Conservation (phyloP, 2,113 vertebrate genomes). For the Nymphicus hollandicus region DNA sequence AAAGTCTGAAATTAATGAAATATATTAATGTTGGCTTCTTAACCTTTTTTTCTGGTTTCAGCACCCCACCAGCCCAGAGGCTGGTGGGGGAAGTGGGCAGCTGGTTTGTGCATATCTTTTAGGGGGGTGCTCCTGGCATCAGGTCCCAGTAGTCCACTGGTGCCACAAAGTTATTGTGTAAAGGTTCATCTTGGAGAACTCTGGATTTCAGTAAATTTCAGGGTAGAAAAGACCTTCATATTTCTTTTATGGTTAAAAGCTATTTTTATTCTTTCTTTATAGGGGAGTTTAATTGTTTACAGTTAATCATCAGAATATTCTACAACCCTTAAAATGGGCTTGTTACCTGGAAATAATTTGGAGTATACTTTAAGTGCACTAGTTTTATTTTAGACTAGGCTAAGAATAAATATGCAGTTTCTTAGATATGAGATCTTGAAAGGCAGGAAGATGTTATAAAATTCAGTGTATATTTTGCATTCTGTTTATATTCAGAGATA, state of each 20-base stretch:
- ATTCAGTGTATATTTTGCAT: slow-evolving; percentile 1
- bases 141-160: not conserved
- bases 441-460: not conserved
- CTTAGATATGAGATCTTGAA: not conserved
- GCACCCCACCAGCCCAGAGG: not conserved
- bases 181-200: not conserved
- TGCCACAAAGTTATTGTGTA: not conserved
- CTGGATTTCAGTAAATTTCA: not conserved
- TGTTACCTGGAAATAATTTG: not conserved
- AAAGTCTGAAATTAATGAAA: not conserved
- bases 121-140: not conserved
- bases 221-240: not conserved
- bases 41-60: not conserved
- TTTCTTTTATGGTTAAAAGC: not conserved
- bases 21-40: not conserved
- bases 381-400: not conserved
- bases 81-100: not conserved
- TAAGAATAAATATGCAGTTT: not conserved
- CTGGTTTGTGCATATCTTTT: not conserved
- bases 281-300: not conserved
- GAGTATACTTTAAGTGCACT: not conserved
- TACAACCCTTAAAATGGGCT: not conserved
- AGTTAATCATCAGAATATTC: not conserved
- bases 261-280: not conserved
- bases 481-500: slow-evolving; percentile 30